Percentiles rank a stretch among this genome's conserved stretches.
Conservation (phyloP, 1,140 invertebrate species). For the Physella acuta region DNA sequence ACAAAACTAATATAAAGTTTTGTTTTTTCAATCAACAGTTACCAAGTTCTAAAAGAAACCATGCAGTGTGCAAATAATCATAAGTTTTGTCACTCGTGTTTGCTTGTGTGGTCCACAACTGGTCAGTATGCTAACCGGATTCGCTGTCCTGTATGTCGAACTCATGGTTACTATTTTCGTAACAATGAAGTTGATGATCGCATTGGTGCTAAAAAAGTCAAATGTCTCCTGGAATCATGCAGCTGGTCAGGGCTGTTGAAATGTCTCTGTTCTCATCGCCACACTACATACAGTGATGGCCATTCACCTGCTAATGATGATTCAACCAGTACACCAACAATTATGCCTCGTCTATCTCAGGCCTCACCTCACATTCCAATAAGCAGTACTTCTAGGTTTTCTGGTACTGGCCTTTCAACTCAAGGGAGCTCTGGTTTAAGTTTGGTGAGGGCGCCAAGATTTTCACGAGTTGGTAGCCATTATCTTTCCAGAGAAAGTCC, state of each 20-base stretch:
- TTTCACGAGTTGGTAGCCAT: not conserved
- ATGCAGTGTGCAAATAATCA: constrained; percentile 51
- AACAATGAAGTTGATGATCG: constrained; percentile 40
- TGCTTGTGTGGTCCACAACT: constrained; percentile 50
- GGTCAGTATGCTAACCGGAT: constrained; percentile 43
- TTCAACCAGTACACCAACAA: not conserved
- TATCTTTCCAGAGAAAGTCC: constrained; percentile 8
- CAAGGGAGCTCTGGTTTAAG: not conserved
- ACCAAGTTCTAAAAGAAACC: constrained; percentile 48
- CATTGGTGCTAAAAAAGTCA: constrained; percentile 40
- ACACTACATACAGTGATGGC: constrained; percentile 38
- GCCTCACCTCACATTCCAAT: constrained; percentile 3
- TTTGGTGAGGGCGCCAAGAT: not conserved
- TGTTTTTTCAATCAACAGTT: constrained; percentile 40
- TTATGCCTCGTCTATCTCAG: constrained; percentile 16
- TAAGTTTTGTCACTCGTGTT: constrained; percentile 52
- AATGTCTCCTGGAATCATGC: constrained; percentile 43
- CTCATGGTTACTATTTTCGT: constrained; percentile 43
- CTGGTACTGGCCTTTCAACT: constrained; percentile 18
- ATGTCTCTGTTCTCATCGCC: constrained; percentile 36
- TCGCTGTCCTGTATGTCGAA: constrained; percentile 52
- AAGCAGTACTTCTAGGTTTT: not conserved
- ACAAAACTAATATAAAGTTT: not conserved
- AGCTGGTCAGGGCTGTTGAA: constrained; percentile 46
- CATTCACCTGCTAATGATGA: not conserved